Evolutionary conservation across 2,888 invertebrate species (phyloP).

Genomic region (Ormia ochracea): DNA sequence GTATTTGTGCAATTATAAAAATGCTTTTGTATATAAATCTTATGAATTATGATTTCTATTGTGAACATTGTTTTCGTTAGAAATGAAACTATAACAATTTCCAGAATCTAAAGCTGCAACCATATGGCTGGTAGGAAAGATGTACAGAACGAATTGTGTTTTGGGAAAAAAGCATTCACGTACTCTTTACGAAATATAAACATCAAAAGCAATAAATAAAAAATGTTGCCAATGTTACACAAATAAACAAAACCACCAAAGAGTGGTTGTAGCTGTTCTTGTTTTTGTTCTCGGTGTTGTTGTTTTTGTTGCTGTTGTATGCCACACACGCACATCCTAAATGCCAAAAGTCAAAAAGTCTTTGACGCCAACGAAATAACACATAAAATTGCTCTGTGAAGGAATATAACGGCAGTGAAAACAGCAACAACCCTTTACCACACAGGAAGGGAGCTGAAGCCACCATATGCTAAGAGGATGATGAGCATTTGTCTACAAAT

Average conservation of each 20-base stretch:
- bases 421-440: constrained; percentile 36
- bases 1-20: constrained; percentile 26
- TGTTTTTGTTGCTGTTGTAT: constrained; percentile 37
- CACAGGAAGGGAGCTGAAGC: neutral
- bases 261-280: constrained; percentile 49
- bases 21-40: constrained; percentile 35
- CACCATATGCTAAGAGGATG: constrained; percentile 28
- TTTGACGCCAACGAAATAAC: constrained; percentile 58
- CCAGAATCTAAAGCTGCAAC: constrained; percentile 49
- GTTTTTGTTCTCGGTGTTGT: too few species aligned
- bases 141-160: neutral
- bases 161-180: constrained; percentile 13
- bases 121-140: constrained; percentile 47
- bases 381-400: constrained; percentile 44
- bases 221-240: constrained; percentile 62
- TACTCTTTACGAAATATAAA: constrained; percentile 42
- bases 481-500: constrained; percentile 49
- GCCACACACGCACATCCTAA: constrained; percentile 28
- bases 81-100: constrained; percentile 40
- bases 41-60: constrained; percentile 51
- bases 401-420: neutral
- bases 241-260: constrained; percentile 62
- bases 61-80: constrained; percentile 30
- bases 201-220: constrained; percentile 63
- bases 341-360: constrained; percentile 65